A percentile compares a stretch with the other conserved stretches of the same genome.
Evolutionary conservation across 1,140 invertebrate species (phyloP).

Genomic region (Drosophila sechellia): DNA sequence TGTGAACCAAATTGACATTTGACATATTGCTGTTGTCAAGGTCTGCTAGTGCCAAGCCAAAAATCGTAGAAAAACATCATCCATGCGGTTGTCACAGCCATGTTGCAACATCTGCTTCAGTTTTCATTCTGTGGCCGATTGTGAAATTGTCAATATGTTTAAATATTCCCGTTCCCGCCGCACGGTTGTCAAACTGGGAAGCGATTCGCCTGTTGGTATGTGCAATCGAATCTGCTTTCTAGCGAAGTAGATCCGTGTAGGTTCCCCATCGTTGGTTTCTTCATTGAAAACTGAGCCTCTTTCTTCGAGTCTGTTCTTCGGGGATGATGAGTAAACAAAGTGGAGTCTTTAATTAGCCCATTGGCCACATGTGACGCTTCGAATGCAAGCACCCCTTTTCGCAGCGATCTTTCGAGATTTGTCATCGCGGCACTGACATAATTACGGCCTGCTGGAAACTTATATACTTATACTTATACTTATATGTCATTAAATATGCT

Average conservation of each 20-base stretch:
- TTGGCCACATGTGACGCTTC: conserved; percentile 60
- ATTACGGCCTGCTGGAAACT: conserved; percentile 61
- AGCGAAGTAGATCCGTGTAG: conserved; percentile 23
- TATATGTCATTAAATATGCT: conserved; percentile 70
- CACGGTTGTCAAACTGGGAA: conserved; percentile 41
- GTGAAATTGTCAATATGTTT: conserved; percentile 58
- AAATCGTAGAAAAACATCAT: conserved; percentile 29
- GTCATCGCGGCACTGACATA: conserved; percentile 57
- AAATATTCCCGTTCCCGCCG: conserved; percentile 1
- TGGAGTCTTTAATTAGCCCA: conserved; percentile 69
- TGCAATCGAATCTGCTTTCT: conserved; percentile 36
- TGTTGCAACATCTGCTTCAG: conserved; percentile 48
- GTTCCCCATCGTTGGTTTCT: conserved; percentile 26
- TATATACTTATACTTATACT: too few relatives aligned
- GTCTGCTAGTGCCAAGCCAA: conserved; percentile 4
- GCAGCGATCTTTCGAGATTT: conserved; percentile 36
- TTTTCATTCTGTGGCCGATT: conserved; percentile 33
- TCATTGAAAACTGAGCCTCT: conserved; percentile 34
- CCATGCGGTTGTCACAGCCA: conserved; percentile 35
- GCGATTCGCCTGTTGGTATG: conserved; percentile 38
- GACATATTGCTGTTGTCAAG: conserved; percentile 63
- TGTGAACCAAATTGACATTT: conserved; percentile 47
- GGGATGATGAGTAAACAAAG: conserved; percentile 41
- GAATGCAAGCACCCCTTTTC: conserved; percentile 13
- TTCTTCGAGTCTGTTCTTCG: conserved; percentile 40